Percentiles rank a stretch among this genome's conserved stretches.
These are phyloP conservation scores for Andrena dorsata DNA, from an alignment of 2,888 invertebrate species.

Conservation along the genomic window DNA sequence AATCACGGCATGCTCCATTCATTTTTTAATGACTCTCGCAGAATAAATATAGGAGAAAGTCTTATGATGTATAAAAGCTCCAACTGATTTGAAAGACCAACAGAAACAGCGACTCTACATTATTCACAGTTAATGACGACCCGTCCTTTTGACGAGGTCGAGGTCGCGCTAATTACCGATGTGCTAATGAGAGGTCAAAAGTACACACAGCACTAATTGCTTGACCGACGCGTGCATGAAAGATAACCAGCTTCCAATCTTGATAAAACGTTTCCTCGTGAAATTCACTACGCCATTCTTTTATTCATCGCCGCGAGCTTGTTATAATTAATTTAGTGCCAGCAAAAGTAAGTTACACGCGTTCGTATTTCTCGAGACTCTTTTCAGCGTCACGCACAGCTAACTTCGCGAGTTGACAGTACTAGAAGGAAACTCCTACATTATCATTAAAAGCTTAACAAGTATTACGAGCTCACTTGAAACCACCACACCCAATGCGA, in stretches of 20 bases:
- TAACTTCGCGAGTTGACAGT: neutral
- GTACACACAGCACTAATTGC: constrained; percentile 29
- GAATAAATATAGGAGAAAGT: neutral
- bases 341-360: neutral
- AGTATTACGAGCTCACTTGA: too few species aligned
- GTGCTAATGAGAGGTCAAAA: constrained; percentile 35
- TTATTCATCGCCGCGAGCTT: neutral
- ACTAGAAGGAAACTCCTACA: too few species aligned
- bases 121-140: constrained; percentile 37
- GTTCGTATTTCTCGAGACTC: neutral
- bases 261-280: constrained; percentile 10
- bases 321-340: neutral
- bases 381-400: neutral
- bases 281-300: neutral
- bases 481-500: too few species aligned
- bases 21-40: neutral
- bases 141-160: constrained; percentile 6
- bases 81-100: neutral
- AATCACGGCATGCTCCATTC: neutral
- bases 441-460: too few species aligned
- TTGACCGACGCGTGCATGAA: constrained; percentile 12
- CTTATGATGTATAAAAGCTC: neutral
- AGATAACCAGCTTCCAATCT: constrained; percentile 1
- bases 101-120: constrained; percentile 1
- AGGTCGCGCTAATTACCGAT: constrained; percentile 39